A percentile compares a stretch with the other conserved stretches of the same genome.
Evolutionary conservation across 2,113 vertebrate genomes (phyloP).

Genomic region (Maccullochella peelii): DNA sequence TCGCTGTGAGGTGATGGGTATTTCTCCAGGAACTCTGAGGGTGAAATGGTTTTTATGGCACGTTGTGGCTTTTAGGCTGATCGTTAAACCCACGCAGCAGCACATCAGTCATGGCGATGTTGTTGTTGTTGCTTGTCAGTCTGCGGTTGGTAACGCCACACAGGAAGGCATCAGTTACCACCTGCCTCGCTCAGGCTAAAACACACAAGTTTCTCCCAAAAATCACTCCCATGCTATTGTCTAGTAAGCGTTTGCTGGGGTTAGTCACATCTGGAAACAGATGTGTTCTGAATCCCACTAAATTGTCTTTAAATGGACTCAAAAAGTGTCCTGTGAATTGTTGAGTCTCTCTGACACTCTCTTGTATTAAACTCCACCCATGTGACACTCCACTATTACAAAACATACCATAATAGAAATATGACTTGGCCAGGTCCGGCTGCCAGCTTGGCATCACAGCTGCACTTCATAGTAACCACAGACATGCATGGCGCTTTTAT

Average conservation of each 20-base stretch:
- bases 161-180: conserved; percentile 11
- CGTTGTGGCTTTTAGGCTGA: conserved; percentile 40
- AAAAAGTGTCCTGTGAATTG: background rate
- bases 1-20: background rate
- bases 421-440: background rate
- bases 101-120: conserved; percentile 24
- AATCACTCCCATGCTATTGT: background rate
- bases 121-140: conserved; percentile 28
- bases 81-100: conserved; percentile 25
- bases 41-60: conserved; percentile 2
- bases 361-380: background rate
- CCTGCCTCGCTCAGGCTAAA: background rate
- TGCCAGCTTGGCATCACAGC: conserved; percentile 12
- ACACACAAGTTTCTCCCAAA: background rate
- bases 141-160: background rate
- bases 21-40: conserved; percentile 22
- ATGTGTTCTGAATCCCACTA: background rate
- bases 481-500: conserved; percentile 1
- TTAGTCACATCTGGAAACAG: background rate
- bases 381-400: background rate
- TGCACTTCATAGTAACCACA: conserved; percentile 31
- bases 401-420: conserved; percentile 9
- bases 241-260: background rate
- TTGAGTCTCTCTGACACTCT: background rate
- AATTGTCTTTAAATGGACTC: background rate